phyloP scores from a whole-genome alignment of 2,113 vertebrate genomes.

The Brachypteracias leptosomus region DNA sequence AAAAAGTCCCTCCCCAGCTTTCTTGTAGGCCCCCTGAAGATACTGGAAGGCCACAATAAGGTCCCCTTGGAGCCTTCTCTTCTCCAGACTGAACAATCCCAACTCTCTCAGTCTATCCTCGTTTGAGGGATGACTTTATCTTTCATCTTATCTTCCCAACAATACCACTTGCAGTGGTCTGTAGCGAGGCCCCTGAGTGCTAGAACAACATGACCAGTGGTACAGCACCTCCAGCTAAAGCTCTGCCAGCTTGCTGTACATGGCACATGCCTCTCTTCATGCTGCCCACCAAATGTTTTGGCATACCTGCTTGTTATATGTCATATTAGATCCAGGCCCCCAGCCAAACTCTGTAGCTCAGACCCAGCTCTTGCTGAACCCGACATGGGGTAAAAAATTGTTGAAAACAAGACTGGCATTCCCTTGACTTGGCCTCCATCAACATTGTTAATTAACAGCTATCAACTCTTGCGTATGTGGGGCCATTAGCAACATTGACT shows the following conservation, averaged over 20 bases:
- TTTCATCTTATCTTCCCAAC: background rate
- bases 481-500: background rate
- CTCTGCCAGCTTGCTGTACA: background rate
- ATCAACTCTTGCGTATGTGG: background rate
- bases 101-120: too few species aligned
- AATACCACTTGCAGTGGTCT: accelerated
- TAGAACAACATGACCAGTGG: background rate
- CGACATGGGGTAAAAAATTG: background rate
- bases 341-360: background rate
- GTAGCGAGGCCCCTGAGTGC: background rate
- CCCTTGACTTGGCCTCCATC: background rate
- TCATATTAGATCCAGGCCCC: background rate
- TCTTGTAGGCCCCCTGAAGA: too few species aligned
- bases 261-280: background rate
- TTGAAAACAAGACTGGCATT: background rate
- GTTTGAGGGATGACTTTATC: background rate
- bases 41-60: too few species aligned
- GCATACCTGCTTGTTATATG: background rate
- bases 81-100: too few species aligned
- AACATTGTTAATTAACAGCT: constrained; percentile 15
- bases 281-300: background rate
- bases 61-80: too few species aligned
- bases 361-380: background rate
- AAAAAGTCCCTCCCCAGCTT: too few species aligned
- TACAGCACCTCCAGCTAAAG: background rate